A percentile compares a stretch with the other conserved stretches of the same genome.
Conservation (phyloP, 1,140 invertebrate genomes). For the Habropoda laboriosa region DNA sequence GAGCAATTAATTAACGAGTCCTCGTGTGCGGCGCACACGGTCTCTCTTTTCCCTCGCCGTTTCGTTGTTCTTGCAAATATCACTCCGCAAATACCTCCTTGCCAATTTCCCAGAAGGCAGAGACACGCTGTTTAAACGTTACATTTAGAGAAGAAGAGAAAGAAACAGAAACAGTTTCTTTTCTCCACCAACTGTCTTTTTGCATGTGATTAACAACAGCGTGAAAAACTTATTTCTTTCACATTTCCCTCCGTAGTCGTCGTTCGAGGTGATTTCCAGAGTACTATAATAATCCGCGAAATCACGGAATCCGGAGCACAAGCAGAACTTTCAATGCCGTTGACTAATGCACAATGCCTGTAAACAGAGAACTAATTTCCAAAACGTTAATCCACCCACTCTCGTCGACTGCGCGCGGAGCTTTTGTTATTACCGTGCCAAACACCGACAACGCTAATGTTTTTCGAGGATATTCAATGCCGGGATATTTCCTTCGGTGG, state of each 20-base stretch:
- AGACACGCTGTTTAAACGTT: background rate
- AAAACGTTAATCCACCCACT: background rate
- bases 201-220: too few species aligned
- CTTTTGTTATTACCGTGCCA: background rate
- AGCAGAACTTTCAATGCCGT: background rate
- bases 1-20: constrained; percentile 12
- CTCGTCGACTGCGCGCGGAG: too few species aligned
- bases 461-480: background rate
- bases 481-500: constrained; percentile 3
- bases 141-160: too few species aligned
- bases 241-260: background rate
- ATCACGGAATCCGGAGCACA: background rate
- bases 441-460: background rate
- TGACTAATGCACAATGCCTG: constrained; percentile 11
- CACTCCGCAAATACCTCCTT: background rate
- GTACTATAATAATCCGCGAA: background rate
- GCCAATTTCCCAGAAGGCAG: background rate
- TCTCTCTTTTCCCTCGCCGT: background rate
- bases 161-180: too few species aligned
- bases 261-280: background rate
- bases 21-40: too few species aligned
- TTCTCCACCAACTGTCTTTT: too few species aligned
- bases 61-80: background rate
- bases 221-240: too few species aligned
- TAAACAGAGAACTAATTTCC: constrained; percentile 7